Evolutionary conservation across 1,140 invertebrate genomes (phyloP).

Genomic region (Drosophila navojoa): DNA sequence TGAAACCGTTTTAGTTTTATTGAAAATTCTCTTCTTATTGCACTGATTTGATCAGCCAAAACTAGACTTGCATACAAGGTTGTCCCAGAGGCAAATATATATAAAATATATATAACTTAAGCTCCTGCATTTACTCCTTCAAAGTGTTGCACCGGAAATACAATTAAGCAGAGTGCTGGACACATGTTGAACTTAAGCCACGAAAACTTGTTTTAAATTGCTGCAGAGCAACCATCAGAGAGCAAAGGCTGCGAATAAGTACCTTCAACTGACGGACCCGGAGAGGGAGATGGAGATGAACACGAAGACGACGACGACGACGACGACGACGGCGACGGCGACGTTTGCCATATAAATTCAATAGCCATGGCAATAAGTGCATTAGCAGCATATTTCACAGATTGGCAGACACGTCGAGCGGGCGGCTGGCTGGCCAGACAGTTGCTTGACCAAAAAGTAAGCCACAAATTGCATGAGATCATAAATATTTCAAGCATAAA

Average conservation of each 20-base stretch:
- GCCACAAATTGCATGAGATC: conserved; percentile 82
- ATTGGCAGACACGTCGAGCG: conserved; percentile 78
- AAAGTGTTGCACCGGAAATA: conserved; percentile 41
- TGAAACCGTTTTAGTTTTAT: no score
- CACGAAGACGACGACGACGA: no score
- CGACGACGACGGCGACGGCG: not conserved
- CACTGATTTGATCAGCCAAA: no score
- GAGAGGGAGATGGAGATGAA: conserved; percentile 6
- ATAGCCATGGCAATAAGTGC: conserved; percentile 79
- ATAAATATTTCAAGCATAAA: conserved; percentile 83
- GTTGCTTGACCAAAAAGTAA: conserved; percentile 70
- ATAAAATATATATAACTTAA: not conserved
- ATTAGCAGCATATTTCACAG: conserved; percentile 82
- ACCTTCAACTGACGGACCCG: not conserved
- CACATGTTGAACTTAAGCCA: conserved; percentile 20
- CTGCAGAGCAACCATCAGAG: conserved; percentile 41
- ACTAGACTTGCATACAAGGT: no score
- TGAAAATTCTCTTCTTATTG: no score
- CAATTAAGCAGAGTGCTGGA: conserved; percentile 72
- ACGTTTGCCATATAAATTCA: conserved; percentile 76
- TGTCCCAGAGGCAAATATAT: not conserved
- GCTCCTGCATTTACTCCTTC: not conserved
- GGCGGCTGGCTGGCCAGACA: conserved; percentile 50
- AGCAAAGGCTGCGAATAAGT: conserved; percentile 35
- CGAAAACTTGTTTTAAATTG: conserved; percentile 62